Percentiles rank a stretch among this genome's conserved stretches.
phyloP scores from a whole-genome alignment of 2,888 invertebrate genomes.

The Drosophila mettleri region DNA sequence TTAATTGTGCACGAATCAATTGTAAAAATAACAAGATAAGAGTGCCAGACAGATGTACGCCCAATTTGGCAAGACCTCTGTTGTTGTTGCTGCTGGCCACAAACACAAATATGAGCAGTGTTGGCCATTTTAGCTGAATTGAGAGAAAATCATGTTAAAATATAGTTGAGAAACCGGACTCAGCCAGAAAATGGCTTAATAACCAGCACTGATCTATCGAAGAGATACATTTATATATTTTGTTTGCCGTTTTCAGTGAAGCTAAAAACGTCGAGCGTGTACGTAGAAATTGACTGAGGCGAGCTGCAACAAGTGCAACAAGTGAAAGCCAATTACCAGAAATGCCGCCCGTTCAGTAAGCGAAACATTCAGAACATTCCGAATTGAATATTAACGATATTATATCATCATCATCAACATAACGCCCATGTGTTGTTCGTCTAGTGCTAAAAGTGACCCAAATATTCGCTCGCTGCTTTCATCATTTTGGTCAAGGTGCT shows the following conservation, averaged over 20 bases:
- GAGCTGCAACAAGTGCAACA: slow-evolving; percentile 68
- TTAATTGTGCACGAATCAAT: not conserved
- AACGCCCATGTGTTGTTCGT: slow-evolving; percentile 7
- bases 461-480: slow-evolving; percentile 24
- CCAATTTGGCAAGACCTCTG: slow-evolving; percentile 61
- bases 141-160: slow-evolving; percentile 20
- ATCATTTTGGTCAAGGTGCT: slow-evolving; percentile 29
- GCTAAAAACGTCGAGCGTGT: slow-evolving; percentile 46
- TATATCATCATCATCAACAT: slow-evolving; percentile 57
- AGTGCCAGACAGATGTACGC: slow-evolving; percentile 38
- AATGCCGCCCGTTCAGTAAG: slow-evolving; percentile 78
- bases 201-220: slow-evolving; percentile 27
- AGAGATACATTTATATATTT: slow-evolving; percentile 58
- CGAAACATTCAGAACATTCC: slow-evolving; percentile 45
- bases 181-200: slow-evolving; percentile 33
- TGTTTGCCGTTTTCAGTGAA: slow-evolving; percentile 70
- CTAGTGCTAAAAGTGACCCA: slow-evolving; percentile 40
- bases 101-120: slow-evolving; percentile 38
- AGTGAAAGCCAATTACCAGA: slow-evolving; percentile 68
- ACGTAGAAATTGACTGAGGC: slow-evolving; percentile 45
- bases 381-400: slow-evolving; percentile 38
- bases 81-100: slow-evolving; percentile 38
- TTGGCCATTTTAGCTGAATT: slow-evolving; percentile 35
- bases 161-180: slow-evolving; percentile 52
- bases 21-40: not conserved